Conservation (phyloP, 2,113 vertebrate genomes). For the Podilymbus podiceps region DNA sequence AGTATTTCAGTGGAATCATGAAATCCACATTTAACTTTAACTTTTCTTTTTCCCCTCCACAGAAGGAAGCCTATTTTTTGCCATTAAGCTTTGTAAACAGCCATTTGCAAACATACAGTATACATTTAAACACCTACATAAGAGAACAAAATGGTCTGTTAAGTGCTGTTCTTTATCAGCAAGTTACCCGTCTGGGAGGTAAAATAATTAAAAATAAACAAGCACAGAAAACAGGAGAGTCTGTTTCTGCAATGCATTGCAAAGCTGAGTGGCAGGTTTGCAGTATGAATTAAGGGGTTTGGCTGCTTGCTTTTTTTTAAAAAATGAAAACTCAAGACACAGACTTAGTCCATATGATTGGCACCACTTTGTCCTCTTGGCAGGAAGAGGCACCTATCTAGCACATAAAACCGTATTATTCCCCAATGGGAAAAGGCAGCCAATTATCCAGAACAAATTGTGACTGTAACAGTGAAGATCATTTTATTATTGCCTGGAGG, state of each 20-base stretch:
- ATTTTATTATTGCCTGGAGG: conserved; percentile 72
- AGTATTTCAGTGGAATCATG: not conserved
- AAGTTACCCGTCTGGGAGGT: not conserved
- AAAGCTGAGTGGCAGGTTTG: not conserved
- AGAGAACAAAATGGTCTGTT: not conserved
- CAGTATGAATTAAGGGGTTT: rapidly evolving
- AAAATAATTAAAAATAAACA: not conserved
- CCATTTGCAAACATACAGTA: not conserved
- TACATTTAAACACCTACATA: rapidly evolving
- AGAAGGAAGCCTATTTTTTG: not conserved
- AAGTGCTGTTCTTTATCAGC: not conserved
- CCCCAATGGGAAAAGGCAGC: conserved; percentile 15
- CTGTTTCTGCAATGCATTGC: not conserved
- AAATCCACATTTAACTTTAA: not conserved
- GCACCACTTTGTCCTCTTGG: not conserved
- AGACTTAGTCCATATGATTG: not conserved
- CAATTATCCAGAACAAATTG: conserved; percentile 71
- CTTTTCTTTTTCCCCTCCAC: no score
- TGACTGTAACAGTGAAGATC: conserved; percentile 65
- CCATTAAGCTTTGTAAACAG: not conserved
- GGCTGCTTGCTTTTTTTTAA: not conserved
- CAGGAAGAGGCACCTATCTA: conserved; percentile 1
- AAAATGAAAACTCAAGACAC: not conserved
- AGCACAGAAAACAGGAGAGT: not conserved
- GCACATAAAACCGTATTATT: not conserved